Conservation (phyloP, 2,888 invertebrate genomes). For the Trachelus troglodyta region DNA sequence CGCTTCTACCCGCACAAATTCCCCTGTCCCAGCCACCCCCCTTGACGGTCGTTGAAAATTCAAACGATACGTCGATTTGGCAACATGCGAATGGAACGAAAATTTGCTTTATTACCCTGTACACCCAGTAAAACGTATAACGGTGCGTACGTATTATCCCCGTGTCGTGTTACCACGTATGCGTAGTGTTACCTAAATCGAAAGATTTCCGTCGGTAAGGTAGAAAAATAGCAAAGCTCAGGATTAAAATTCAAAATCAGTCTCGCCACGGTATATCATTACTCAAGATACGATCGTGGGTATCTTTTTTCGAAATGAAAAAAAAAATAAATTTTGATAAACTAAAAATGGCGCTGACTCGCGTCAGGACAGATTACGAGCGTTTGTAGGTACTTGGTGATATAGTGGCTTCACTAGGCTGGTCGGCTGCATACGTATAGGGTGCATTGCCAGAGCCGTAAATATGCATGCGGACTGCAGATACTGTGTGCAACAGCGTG, state of each 20-base stretch:
- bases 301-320: too few species aligned
- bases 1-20: too few species aligned
- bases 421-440: neutral
- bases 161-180: neutral
- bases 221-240: too few species aligned
- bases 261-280: neutral
- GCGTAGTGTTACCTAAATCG: neutral
- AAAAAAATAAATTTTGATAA: neutral
- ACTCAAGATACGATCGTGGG: neutral
- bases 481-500: conserved; percentile 2
- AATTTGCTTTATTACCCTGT: conserved; percentile 1
- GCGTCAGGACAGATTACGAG: too few species aligned
- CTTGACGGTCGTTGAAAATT: neutral
- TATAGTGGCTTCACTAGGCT: too few species aligned
- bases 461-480: neutral
- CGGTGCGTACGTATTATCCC: neutral
- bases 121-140: neutral
- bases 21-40: too few species aligned
- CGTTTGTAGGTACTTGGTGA: too few species aligned
- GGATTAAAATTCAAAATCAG: neutral
- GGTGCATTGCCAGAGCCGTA: neutral
- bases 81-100: conserved; percentile 8
- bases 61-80: conserved; percentile 23
- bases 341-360: neutral
- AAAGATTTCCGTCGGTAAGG: too few species aligned